Evolutionary conservation across 2,888 invertebrate genomes (phyloP).

Genomic region (Cryptophagus acutangulus): DNA sequence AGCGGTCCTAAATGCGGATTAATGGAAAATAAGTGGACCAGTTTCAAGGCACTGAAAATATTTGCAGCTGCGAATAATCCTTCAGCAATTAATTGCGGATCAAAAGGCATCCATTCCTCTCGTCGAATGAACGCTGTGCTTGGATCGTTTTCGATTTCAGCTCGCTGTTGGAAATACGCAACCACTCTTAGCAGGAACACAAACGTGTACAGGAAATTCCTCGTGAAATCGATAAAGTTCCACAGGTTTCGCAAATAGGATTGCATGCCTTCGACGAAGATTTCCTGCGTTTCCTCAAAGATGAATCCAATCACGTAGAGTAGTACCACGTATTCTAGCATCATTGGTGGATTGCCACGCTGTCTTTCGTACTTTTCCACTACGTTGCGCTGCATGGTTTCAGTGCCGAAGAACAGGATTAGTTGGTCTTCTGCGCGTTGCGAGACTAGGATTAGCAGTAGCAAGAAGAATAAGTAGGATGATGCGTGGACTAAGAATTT

Average conservation of each 20-base stretch:
- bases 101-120: constrained; percentile 87
- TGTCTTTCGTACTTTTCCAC: constrained; percentile 64
- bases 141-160: constrained; percentile 64
- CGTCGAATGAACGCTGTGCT: constrained; percentile 70
- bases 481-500: constrained; percentile 94
- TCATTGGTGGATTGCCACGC: constrained; percentile 80
- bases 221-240: constrained; percentile 94
- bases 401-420: constrained; percentile 67
- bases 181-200: constrained; percentile 64
- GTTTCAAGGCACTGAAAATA: constrained; percentile 88
- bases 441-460: constrained; percentile 86
- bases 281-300: constrained; percentile 88
- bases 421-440: constrained; percentile 79
- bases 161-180: constrained; percentile 70
- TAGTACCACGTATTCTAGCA: constrained; percentile 76
- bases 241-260: constrained; percentile 89
- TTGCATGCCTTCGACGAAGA: constrained; percentile 80
- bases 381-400: constrained; percentile 58
- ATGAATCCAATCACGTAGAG: constrained; percentile 85
- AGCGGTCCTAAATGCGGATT: constrained; percentile 92
- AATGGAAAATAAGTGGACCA: constrained; percentile 95
- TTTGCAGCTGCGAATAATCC: constrained; percentile 93
- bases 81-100: constrained; percentile 89
- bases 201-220: constrained; percentile 79
- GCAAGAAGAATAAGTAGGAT: constrained; percentile 87